phyloP scores from a whole-genome alignment of 2,888 invertebrate genomes.

The Agriopis marginaria region DNA sequence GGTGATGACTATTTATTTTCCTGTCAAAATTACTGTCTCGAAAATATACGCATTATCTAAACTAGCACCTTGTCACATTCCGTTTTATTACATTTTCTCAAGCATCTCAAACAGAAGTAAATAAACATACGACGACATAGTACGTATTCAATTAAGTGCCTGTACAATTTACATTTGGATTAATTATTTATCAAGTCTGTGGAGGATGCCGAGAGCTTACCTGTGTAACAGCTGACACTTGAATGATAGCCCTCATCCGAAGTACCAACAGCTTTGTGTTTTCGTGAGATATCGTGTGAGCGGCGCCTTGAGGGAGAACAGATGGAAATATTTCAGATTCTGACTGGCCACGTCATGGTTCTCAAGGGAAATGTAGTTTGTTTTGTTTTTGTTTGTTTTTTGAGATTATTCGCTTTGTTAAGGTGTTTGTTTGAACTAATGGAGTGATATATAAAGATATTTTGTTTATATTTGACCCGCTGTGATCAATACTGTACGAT shows the following conservation, averaged over 20 bases:
- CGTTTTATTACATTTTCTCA: neutral
- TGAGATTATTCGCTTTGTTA: slow-evolving; percentile 2
- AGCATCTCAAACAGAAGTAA: slow-evolving; percentile 10
- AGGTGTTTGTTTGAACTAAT: neutral
- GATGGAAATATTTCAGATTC: slow-evolving; percentile 19
- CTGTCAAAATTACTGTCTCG: slow-evolving; percentile 2
- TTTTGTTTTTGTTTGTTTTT: slow-evolving; percentile 1
- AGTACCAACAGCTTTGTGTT: slow-evolving; percentile 43
- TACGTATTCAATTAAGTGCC: slow-evolving; percentile 21
- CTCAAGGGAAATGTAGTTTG: slow-evolving; percentile 17
- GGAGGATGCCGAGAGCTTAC: slow-evolving; percentile 52
- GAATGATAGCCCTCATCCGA: slow-evolving; percentile 57
- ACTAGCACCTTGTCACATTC: slow-evolving; percentile 1
- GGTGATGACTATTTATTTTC: slow-evolving; percentile 2
- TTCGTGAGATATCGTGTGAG: slow-evolving; percentile 29
- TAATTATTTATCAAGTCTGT: slow-evolving; percentile 60
- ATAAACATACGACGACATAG: slow-evolving; percentile 15
- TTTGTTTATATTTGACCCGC: no score
- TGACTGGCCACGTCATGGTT: slow-evolving; percentile 22
- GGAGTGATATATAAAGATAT: neutral
- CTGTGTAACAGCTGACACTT: slow-evolving; percentile 57
- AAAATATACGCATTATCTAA: slow-evolving; percentile 1
- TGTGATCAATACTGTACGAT: no score
- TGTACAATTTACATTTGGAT: slow-evolving; percentile 41
- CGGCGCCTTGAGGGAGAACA: slow-evolving; percentile 18